A percentile compares a stretch with the other conserved stretches of the same genome.
Evolutionary conservation across 2,888 invertebrate genomes (phyloP).

Genomic region (Aleiodes testaceus): DNA sequence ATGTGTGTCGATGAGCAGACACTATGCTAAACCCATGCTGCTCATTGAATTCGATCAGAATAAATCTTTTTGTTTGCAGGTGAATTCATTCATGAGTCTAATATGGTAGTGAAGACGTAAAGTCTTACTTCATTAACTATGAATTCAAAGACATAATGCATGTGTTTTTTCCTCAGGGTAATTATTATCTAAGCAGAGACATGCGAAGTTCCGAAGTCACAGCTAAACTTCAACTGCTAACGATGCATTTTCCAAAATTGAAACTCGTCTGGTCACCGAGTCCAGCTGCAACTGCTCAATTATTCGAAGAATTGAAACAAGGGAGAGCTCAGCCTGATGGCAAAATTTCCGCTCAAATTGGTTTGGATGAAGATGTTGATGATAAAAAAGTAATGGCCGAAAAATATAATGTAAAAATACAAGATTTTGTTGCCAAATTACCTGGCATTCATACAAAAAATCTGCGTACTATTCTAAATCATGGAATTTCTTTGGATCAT

Average conservation of each 20-base stretch:
- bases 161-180: slow-evolving; percentile 76
- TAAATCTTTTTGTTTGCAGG: slow-evolving; percentile 92
- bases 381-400: slow-evolving; percentile 73
- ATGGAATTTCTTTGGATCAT: slow-evolving; percentile 80
- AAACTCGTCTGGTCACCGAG: slow-evolving; percentile 97
- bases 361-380: slow-evolving; percentile 78
- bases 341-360: slow-evolving; percentile 81
- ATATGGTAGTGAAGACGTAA: background rate
- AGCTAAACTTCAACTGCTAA: slow-evolving; percentile 92
- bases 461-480: slow-evolving; percentile 83
- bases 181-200: slow-evolving; percentile 86
- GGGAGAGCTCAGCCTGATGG: slow-evolving; percentile 88
- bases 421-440: slow-evolving; percentile 88
- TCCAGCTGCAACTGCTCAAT: slow-evolving; percentile 95
- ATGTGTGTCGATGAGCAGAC: slow-evolving; percentile 93
- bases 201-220: slow-evolving; percentile 85
- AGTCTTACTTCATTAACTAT: slow-evolving; percentile 1
- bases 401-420: slow-evolving; percentile 82
- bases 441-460: slow-evolving; percentile 94
- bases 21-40: slow-evolving; percentile 90
- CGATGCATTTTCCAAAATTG: slow-evolving; percentile 94
- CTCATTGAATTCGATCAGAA: slow-evolving; percentile 97
- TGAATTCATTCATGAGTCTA: slow-evolving; percentile 63
- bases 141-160: background rate
- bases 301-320: slow-evolving; percentile 95